Evolutionary conservation across 2,113 vertebrate species (phyloP), one percentile per base, ranked within the genome.

Genomic region (Orthonyx spaldingii): DNA sequence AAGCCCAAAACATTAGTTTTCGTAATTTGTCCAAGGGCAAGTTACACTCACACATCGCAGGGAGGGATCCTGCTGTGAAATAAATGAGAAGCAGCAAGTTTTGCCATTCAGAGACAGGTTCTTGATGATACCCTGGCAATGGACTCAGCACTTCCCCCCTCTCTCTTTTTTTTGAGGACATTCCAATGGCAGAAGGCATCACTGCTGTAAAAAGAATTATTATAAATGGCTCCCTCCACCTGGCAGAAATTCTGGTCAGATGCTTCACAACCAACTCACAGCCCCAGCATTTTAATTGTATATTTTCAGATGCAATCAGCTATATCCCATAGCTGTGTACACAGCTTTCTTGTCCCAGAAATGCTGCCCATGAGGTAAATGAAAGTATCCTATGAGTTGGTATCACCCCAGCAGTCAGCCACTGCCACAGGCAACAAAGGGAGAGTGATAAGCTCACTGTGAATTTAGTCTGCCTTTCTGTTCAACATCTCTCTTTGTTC

Each of bases 71-170:
- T 85, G 39, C 57, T 72, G 32, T 65, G 80, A 65, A 94, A 50
- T 26, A 94, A 60, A 79, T 39, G 78, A 88, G 24, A 59, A 82
- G n/a, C 46, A 82, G 4, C n/a, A 74, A 91, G 69, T 85, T 97
- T 97, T 56, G 91, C 93, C 80, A 95, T 97, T 72, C 41, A 44
- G 10, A 80, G 57, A 61, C 70, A 65, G 63, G 33, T 39, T 60
- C 46, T 70, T 50, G 50, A 44, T 56, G 69, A 69, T 27, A 66
- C 5, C 10, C 35, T 52, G 42, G 20, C 16, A 49, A 60, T 53
- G 14, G 23, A 61, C 41, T 69, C 50, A 64, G 57, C 47, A 41
- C 33, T 84, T 87, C 4, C 6, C 18, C 18, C 10, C 11, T 6
- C 17, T 11, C 17, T 13, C 5, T 49, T 33, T 27, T 63, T 33